These are phyloP conservation scores for Arctia plantaginis DNA, from an alignment of 2,888 invertebrate species.

Conservation along the genomic window DNA sequence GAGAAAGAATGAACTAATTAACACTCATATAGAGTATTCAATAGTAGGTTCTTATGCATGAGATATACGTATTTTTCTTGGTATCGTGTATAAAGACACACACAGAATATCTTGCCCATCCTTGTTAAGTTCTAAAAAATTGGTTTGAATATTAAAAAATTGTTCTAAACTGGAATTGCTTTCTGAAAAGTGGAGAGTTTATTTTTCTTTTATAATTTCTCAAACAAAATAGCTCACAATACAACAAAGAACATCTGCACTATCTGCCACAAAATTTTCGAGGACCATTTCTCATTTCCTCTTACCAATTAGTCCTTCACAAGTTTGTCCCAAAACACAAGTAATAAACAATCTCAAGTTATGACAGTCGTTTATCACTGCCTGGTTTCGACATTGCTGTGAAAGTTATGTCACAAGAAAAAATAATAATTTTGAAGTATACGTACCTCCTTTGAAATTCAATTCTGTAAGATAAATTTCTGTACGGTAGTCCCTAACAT, in stretches of 20 bases:
- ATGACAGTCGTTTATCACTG: conserved; percentile 40
- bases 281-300: conserved; percentile 47
- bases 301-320: conserved; percentile 45
- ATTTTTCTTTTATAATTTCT: neutral
- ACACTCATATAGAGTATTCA: too few species aligned
- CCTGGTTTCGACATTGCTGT: conserved; percentile 24
- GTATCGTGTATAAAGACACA: too few species aligned
- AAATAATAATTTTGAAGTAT: conserved; percentile 16
- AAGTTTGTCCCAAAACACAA: conserved; percentile 46
- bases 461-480: neutral
- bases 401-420: conserved; percentile 17
- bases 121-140: neutral
- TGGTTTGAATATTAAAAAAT: too few species aligned
- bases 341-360: conserved; percentile 47
- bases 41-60: neutral
- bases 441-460: neutral
- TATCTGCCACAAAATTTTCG: conserved; percentile 37
- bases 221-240: conserved; percentile 2
- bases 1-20: too few species aligned
- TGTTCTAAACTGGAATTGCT: neutral
- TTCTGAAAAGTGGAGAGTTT: neutral
- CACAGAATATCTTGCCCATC: neutral
- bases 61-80: neutral
- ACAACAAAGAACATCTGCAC: conserved; percentile 23
- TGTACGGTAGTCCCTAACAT: too few species aligned